Evolutionary conservation across 2,113 vertebrate genomes (phyloP).

Genomic region (Coregonus clupeaformis): DNA sequence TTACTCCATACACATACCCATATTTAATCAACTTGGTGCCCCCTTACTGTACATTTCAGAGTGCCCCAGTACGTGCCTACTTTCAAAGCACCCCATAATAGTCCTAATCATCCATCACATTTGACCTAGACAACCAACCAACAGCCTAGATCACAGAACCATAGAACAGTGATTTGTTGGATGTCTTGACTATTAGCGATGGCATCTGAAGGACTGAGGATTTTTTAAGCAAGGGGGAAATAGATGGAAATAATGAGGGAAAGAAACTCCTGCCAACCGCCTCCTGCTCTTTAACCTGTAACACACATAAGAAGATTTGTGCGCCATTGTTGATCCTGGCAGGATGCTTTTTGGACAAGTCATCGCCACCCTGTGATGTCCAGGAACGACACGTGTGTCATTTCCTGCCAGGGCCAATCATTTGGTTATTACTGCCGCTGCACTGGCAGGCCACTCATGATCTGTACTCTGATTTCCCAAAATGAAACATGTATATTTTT

Average conservation of each 20-base stretch:
- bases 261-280: conserved; percentile 46
- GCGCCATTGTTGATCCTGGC: conserved; percentile 68
- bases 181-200: conserved; percentile 64
- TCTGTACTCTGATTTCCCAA: conserved; percentile 57
- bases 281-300: conserved; percentile 47
- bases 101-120: conserved; percentile 34
- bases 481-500: conserved; percentile 72
- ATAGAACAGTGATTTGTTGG: conserved; percentile 55
- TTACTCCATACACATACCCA: conserved; percentile 13
- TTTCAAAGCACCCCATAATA: conserved; percentile 7
- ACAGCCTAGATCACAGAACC: conserved; percentile 18
- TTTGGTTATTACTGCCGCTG: conserved; percentile 60
- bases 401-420: conserved; percentile 68
- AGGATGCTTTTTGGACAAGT: conserved; percentile 59
- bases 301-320: conserved; percentile 58
- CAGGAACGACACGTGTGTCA: conserved; percentile 65
- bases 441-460: conserved; percentile 54
- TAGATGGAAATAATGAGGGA: conserved; percentile 69
- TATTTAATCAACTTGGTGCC: conserved; percentile 21
- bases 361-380: conserved; percentile 59
- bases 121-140: conserved; percentile 16
- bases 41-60: conserved; percentile 7
- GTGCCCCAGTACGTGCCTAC: conserved; percentile 7
- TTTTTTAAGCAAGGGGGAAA: conserved; percentile 52
- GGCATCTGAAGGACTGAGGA: conserved; percentile 55